phyloP scores from a whole-genome alignment of 2,888 invertebrate species.

The Spodoptera littoralis region DNA sequence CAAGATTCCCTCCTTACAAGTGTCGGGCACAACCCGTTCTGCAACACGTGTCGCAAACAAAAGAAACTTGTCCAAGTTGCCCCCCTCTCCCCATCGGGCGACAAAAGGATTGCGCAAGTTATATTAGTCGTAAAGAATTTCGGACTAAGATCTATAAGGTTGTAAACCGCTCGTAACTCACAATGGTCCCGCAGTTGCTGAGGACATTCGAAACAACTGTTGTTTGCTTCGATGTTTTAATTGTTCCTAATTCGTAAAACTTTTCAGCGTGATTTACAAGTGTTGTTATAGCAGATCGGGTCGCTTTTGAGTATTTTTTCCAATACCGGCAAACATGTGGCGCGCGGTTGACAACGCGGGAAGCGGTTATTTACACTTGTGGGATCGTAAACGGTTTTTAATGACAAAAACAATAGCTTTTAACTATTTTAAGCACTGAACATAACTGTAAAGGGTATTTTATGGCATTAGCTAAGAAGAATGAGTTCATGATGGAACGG shows the following conservation, averaged over 20 bases:
- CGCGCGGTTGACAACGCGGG: conserved; percentile 59
- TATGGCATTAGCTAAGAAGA: conserved; percentile 47
- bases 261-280: conserved; percentile 84
- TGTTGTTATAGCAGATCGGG: conserved; percentile 79
- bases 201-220: conserved; percentile 87
- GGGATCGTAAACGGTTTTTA: conserved; percentile 71
- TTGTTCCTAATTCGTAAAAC: conserved; percentile 88
- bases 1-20: conserved; percentile 79
- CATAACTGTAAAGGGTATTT: conserved; percentile 45
- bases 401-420: conserved; percentile 67
- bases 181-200: conserved; percentile 86
- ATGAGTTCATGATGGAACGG: conserved; percentile 56
- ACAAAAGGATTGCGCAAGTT: conserved; percentile 88
- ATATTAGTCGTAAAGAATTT: conserved; percentile 88
- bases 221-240: conserved; percentile 87
- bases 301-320: conserved; percentile 68
- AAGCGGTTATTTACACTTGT: conserved; percentile 73
- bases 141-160: conserved; percentile 86
- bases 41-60: conserved; percentile 88
- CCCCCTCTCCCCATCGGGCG: conserved; percentile 70
- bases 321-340: conserved; percentile 66
- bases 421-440: conserved; percentile 31
- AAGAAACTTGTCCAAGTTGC: conserved; percentile 81
- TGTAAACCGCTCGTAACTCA: conserved; percentile 85
- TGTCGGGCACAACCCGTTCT: conserved; percentile 86